Conservation (phyloP, 2,113 vertebrate genomes). For the Astur gentilis region DNA sequence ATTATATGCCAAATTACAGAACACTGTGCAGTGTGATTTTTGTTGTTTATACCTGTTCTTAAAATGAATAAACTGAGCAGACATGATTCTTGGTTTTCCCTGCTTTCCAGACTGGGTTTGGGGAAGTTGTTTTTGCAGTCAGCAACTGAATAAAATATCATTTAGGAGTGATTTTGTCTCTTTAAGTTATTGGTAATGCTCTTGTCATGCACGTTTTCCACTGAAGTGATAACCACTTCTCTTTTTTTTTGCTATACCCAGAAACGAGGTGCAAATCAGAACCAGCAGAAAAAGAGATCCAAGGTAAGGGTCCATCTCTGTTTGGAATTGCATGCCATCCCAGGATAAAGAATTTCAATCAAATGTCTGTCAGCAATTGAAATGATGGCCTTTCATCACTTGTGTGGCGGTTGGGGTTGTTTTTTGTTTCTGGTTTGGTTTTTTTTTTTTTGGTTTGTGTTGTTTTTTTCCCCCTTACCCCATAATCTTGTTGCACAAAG, state of each 20-base stretch:
- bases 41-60: not conserved
- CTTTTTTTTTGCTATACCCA: slow-evolving; percentile 43
- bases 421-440: not conserved
- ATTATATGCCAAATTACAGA: not conserved
- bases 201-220: not conserved
- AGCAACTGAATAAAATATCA: not conserved
- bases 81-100: not conserved
- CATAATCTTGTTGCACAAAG: not conserved
- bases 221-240: not conserved
- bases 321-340: not conserved
- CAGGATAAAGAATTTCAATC: not conserved
- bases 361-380: not conserved
- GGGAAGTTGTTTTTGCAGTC: not conserved
- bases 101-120: not conserved
- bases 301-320: slow-evolving; percentile 68
- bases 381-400: not conserved
- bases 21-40: not conserved
- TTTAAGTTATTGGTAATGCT: not conserved
- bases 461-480: not conserved
- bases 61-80: not conserved
- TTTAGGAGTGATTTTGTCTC: not conserved
- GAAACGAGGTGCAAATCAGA: slow-evolving; percentile 75
- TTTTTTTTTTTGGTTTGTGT: not conserved
- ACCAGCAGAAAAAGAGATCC: slow-evolving; percentile 80
- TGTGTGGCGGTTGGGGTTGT: not conserved